Base-by-base conservation (phyloP, 1,140 invertebrate species). In the Nasonia longicornis region DNA sequence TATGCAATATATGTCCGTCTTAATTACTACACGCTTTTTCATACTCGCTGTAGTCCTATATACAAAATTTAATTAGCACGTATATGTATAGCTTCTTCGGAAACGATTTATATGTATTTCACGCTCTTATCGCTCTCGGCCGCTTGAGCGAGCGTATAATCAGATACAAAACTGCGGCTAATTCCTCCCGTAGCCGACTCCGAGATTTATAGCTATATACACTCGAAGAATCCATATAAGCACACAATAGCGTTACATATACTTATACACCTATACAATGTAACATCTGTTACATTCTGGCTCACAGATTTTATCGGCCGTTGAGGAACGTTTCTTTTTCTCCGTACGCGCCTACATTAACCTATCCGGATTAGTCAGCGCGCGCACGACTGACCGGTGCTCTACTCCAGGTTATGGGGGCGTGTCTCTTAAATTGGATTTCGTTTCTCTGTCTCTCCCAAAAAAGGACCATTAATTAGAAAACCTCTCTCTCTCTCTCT, bases 391-490 rank as follows among this genome's bases (percentile, higher is more conserved):
- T 58, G 52, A 58, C 52, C 52, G 52, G 16, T n/a, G 52, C 52
- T 58, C 45, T 14, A 12, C 14, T 16, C 11, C 1, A 35, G 29
- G 22, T 22, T 73, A 26, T 26, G 31, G 31, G 48, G 78, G 67
- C 77, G 45, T 83, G 72, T 66, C 64, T 69, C 63, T 75, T 69
- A 80, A 80, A 80, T 80, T 80, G 79, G 79, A 80, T 80, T 80
- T 69, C 29, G 69, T 70, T 72, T 79, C 48, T 42, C 14, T 52
- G 22, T 35, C 31, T 35, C 31, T 79, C 35, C 16, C 38, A 38
- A 79, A 79, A 71, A 64, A 72, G 70, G 52, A 79, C n/a, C 67
- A 71, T 78, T 48, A 71, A 78, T 78, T 78, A 78, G 48, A 12
- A 79, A 73, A 72, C 69, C 35, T 63, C 14, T 52, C 42, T 38